Evolutionary conservation across 1,140 invertebrate species (phyloP).

Genomic region (Acromyrmex echinatior): DNA sequence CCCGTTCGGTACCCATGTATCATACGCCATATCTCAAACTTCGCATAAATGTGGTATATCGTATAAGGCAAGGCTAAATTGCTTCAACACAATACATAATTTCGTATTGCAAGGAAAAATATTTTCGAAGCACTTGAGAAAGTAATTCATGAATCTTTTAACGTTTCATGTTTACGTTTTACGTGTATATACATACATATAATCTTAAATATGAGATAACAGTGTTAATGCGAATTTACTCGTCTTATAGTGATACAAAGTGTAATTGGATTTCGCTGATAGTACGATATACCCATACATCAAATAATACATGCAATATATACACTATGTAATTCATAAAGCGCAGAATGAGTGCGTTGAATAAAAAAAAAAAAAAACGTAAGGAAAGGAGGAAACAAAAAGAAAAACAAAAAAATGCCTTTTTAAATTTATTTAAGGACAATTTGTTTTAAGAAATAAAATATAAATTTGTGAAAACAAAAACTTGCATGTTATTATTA

Average conservation of each 20-base stretch:
- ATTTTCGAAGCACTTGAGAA: neutral
- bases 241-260: constrained; percentile 13
- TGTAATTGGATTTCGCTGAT: constrained; percentile 25
- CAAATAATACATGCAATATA: constrained; percentile 25
- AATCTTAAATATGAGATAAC: neutral
- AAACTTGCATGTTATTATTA: constrained; percentile 82
- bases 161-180: neutral
- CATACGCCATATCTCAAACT: neutral
- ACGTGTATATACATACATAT: constrained; percentile 10
- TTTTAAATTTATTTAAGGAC: neutral
- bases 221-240: neutral
- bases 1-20: neutral
- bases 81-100: neutral
- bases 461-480: constrained; percentile 86
- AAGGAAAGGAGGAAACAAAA: constrained; percentile 53
- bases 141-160: neutral
- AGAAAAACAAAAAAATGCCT: constrained; percentile 34
- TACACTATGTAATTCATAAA: constrained; percentile 23
- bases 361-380: neutral
- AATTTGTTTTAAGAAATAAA: constrained; percentile 82
- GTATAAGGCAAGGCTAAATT: constrained; percentile 16
- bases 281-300: neutral
- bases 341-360: neutral
- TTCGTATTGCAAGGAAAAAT: neutral
- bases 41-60: constrained; percentile 9